A percentile compares a stretch with the other conserved stretches of the same genome.
Conservation (phyloP, 2,113 vertebrate genomes). For the mouse (Mus musculus) region DNA sequence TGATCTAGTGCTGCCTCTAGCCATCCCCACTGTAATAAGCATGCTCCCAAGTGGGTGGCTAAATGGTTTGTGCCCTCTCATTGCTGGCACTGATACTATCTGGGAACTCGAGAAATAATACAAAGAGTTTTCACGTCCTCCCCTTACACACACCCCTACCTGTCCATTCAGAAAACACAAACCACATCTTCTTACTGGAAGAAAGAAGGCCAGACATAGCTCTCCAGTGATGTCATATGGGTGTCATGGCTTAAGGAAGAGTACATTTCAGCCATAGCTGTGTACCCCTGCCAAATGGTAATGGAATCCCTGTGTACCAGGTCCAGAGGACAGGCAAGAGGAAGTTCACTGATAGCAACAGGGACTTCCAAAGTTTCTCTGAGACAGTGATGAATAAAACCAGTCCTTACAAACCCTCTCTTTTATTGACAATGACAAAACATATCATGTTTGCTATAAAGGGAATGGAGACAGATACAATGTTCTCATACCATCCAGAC, state of each 20-base stretch:
- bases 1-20: not conserved
- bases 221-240: not conserved
- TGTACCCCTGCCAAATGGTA: not conserved
- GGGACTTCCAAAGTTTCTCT: not conserved
- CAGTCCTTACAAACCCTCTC: not conserved
- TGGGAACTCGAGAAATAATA: slow-evolving; percentile 21
- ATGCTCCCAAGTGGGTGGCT: no score
- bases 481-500: not conserved
- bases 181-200: not conserved
- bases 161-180: not conserved
- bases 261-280: not conserved
- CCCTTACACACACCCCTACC: no score
- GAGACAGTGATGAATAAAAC: slow-evolving; percentile 10
- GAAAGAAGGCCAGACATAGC: not conserved
- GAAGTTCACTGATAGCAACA: not conserved
- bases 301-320: fast-evolving
- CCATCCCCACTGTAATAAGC: not conserved
- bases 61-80: not conserved
- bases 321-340: not conserved
- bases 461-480: not conserved
- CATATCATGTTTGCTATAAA: not conserved
- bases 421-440: not conserved
- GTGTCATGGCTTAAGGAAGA: not conserved
- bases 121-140: not conserved
- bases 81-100: not conserved